Conservation (phyloP, 2,888 invertebrate genomes). For the Steinernema scapterisci region DNA sequence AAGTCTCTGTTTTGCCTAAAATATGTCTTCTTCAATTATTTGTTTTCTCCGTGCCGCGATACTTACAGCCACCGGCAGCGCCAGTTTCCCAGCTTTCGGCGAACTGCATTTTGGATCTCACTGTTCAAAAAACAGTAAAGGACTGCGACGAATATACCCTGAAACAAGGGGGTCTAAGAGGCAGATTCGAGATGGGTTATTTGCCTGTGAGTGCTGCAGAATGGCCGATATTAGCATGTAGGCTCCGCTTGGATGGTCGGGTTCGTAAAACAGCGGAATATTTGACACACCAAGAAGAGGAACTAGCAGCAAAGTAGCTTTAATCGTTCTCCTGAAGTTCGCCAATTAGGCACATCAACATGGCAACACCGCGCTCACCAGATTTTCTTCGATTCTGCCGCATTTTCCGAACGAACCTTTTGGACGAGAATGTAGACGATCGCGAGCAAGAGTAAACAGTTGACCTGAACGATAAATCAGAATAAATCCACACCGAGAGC, state of each 20-base stretch:
- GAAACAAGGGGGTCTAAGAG: conserved; percentile 32
- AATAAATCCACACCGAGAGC: not conserved
- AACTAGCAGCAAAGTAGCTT: conserved; percentile 72
- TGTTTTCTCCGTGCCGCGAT: not conserved
- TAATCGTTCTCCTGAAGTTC: conserved; percentile 70
- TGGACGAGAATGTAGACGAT: conserved; percentile 71
- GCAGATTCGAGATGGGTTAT: not conserved
- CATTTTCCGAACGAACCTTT: conserved; percentile 70
- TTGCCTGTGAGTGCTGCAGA: conserved; percentile 72
- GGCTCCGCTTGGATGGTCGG: conserved; percentile 64
- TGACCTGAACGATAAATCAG: conserved; percentile 67
- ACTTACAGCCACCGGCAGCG: conserved; percentile 45
- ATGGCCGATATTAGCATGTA: conserved; percentile 72
- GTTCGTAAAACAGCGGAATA: conserved; percentile 71
- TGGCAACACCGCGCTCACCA: conserved; percentile 57
- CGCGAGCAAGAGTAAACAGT: conserved; percentile 69
- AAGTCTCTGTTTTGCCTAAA: conserved; percentile 41
- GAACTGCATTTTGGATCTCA: conserved; percentile 67
- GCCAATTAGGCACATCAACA: conserved; percentile 29
- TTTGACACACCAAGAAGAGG: conserved; percentile 73
- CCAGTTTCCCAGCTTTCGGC: conserved; percentile 36
- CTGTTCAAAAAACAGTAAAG: conserved; percentile 64
- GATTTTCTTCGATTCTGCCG: conserved; percentile 70
- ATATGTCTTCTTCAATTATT: not conserved
- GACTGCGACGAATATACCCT: conserved; percentile 68